Conservation (phyloP, 2,888 invertebrate genomes). For the Diloba caeruleocephala region DNA sequence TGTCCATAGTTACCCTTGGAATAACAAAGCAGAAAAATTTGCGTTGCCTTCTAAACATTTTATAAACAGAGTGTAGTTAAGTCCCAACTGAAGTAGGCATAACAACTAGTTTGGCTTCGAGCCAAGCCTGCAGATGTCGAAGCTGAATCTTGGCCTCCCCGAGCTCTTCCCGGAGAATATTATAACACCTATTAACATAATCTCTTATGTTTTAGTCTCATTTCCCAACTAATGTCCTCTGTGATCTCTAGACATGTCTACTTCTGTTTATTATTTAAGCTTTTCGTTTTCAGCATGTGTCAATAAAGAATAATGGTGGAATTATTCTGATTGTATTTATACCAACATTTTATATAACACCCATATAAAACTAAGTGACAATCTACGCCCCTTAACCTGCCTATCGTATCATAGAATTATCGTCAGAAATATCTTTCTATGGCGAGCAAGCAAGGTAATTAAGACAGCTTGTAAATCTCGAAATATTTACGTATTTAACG, state of each 20-base stretch:
- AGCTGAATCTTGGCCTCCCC: slow-evolving; percentile 62
- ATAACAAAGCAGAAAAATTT: slow-evolving; percentile 13
- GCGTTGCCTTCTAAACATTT: slow-evolving; percentile 41
- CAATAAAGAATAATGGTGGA: slow-evolving; percentile 19
- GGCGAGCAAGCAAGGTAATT: no score
- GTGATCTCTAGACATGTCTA: slow-evolving; percentile 44
- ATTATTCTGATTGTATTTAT: no score
- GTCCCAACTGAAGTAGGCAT: slow-evolving; percentile 50
- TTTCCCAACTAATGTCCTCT: slow-evolving; percentile 58
- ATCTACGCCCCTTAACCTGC: no score
- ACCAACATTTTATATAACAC: no score
- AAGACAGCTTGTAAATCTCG: no score
- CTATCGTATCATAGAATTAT: no score
- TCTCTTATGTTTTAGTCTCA: slow-evolving; percentile 64
- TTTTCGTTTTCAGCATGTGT: slow-evolving; percentile 23
- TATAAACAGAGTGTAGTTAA: slow-evolving; percentile 54
- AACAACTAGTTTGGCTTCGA: slow-evolving; percentile 58
- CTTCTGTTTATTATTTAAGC: slow-evolving; percentile 22
- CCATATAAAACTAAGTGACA: no score
- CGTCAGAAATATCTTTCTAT: no score
- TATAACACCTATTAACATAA: slow-evolving; percentile 72
- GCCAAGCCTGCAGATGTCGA: slow-evolving; percentile 72
- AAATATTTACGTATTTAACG: no score
- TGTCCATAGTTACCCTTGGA: slow-evolving; percentile 34
- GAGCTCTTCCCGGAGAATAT: slow-evolving; percentile 57